Evolutionary conservation across 2,113 vertebrate genomes (phyloP).

Genomic region (Meles meles): DNA sequence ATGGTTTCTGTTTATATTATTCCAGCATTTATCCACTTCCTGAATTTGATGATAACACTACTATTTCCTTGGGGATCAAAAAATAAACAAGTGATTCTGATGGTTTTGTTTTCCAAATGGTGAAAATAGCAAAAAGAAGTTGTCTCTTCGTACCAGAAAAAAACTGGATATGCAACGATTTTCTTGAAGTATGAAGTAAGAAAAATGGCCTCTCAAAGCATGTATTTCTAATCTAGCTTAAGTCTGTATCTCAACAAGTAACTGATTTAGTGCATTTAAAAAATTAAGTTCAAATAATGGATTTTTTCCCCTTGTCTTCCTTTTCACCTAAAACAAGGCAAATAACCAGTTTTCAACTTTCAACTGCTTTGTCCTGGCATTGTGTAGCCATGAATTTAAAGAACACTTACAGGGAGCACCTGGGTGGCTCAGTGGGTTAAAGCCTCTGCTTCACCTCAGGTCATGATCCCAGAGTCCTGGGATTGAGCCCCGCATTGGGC

Average conservation of each 20-base stretch:
- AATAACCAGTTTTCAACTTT: slow-evolving; percentile 3
- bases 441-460: too few relatives aligned
- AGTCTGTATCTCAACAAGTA: neutral
- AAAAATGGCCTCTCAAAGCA: slow-evolving; percentile 16
- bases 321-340: slow-evolving; percentile 24
- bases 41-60: slow-evolving; percentile 40
- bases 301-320: neutral
- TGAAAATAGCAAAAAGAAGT: neutral
- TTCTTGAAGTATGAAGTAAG: slow-evolving; percentile 11
- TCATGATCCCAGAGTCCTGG: too few relatives aligned
- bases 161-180: neutral
- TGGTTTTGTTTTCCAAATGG: slow-evolving; percentile 37
- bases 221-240: neutral
- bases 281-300: neutral
- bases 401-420: neutral
- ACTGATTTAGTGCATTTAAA: neutral
- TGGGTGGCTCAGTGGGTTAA: too few relatives aligned
- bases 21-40: slow-evolving; percentile 51
- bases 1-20: slow-evolving; percentile 48
- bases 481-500: too few relatives aligned
- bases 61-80: neutral
- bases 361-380: neutral
- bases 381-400: neutral
- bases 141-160: neutral
- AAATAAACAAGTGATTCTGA: neutral